phyloP scores from a whole-genome alignment of 2,888 invertebrate species.

The Orchesellides sinensis region DNA sequence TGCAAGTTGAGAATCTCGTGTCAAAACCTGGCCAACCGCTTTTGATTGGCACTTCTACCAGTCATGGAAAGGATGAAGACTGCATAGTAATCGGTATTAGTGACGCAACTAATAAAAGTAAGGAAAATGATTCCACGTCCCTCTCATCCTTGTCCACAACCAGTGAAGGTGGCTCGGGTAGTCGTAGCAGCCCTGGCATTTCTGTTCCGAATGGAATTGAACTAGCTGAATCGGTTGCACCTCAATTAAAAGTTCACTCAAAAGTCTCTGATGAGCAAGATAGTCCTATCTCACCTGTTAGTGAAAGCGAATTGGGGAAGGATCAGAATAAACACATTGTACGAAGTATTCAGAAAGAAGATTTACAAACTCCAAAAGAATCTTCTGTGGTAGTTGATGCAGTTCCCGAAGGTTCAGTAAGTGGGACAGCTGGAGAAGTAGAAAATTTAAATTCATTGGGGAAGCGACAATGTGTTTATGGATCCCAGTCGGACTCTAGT shows the following conservation, averaged over 20 bases:
- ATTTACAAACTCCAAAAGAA: too few relatives aligned
- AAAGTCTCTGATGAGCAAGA: conserved; percentile 27
- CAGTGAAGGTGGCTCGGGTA: conserved; percentile 47
- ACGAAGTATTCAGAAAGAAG: conserved; percentile 1
- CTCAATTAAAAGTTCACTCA: conserved; percentile 3
- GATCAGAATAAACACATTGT: conserved; percentile 25
- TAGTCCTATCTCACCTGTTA: conserved; percentile 32
- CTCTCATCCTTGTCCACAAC: conserved; percentile 56
- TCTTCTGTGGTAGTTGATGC: too few relatives aligned
- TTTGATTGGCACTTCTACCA: conserved; percentile 17
- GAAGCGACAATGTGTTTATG: conserved; percentile 27
- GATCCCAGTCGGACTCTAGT: conserved; percentile 39
- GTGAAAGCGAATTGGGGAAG: conserved; percentile 49
- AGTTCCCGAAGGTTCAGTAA: conserved; percentile 3
- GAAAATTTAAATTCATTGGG: background rate
- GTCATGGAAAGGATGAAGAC: conserved; percentile 55
- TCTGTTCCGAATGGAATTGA: background rate
- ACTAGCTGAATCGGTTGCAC: background rate
- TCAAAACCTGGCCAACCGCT: conserved; percentile 36
- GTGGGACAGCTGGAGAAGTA: conserved; percentile 6
- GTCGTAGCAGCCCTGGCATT: conserved; percentile 53
- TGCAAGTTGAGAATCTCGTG: conserved; percentile 56
- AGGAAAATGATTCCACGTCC: conserved; percentile 53
- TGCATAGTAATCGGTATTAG: conserved; percentile 57
- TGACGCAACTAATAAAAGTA: conserved; percentile 45